Conservation (phyloP, 2,797 vertebrate genomes). For the Acanthurus lineatus region DNA sequence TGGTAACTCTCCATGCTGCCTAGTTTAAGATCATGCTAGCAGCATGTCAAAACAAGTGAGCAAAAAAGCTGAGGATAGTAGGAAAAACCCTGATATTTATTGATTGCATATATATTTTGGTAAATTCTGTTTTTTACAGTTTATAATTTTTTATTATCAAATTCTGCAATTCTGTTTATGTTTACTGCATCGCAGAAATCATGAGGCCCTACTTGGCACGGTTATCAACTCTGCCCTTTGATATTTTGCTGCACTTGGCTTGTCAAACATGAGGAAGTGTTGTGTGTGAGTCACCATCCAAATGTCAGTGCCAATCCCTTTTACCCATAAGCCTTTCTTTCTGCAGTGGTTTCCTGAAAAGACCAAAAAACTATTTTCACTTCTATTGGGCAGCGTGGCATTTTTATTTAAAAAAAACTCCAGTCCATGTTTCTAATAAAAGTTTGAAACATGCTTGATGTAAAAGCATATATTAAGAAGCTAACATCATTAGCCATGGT, state of each 20-base stretch:
- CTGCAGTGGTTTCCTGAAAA: neutral
- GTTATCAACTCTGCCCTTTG: no score
- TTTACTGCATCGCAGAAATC: no score
- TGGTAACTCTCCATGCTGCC: neutral
- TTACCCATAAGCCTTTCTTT: neutral
- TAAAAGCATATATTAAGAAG: neutral
- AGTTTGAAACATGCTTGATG: neutral
- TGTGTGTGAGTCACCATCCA: no score
- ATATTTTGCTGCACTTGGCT: neutral
- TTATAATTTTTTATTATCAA: no score
- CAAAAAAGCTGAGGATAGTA: no score
- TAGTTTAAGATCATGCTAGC: neutral
- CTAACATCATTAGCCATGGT: no score
- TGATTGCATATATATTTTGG: no score
- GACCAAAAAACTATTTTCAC: neutral
- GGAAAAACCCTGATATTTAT: no score
- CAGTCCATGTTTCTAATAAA: neutral
- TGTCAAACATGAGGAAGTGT: no score
- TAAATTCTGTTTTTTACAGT: no score
- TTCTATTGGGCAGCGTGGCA: neutral
- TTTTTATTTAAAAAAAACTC: neutral
- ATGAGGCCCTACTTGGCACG: no score
- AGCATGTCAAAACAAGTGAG: conserved; percentile 2
- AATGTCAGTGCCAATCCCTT: neutral
- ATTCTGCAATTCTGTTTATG: no score